Percentiles rank a stretch among this genome's conserved stretches.
phyloP scores from a whole-genome alignment of 2,113 vertebrate species.

The Salvator merianae region DNA sequence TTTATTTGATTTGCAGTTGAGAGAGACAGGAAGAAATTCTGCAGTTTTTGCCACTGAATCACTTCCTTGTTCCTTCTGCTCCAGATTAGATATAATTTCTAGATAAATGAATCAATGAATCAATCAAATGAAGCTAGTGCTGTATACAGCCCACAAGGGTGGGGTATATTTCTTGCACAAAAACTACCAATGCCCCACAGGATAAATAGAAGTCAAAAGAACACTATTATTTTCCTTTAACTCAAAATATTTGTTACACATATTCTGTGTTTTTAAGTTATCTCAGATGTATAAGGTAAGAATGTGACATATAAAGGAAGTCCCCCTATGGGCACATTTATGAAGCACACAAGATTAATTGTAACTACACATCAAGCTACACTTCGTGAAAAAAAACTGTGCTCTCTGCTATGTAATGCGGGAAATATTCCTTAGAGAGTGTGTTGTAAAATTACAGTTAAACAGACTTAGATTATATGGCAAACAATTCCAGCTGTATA shows the following conservation, averaged over 20 bases:
- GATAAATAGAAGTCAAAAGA: constrained; percentile 22
- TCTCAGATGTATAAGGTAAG: fast-evolving
- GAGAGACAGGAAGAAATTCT: not conserved
- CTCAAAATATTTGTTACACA: not conserved
- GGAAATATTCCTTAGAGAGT: not conserved
- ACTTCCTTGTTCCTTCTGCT: not conserved
- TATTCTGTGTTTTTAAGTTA: not conserved
- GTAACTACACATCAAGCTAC: not conserved
- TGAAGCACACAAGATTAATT: not conserved
- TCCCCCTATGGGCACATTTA: too few relatives aligned
- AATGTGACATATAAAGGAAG: not conserved
- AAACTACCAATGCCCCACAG: not conserved
- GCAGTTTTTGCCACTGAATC: fast-evolving
- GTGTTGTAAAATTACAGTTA: not conserved
- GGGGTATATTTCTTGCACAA: constrained; percentile 10
- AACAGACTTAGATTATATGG: not conserved
- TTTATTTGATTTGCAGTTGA: not conserved
- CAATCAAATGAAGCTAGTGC: not conserved
- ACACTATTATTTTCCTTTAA: constrained; percentile 15
- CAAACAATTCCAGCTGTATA: not conserved
- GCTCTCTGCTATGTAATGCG: not conserved
- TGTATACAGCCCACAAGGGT: not conserved
- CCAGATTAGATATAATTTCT: not conserved
- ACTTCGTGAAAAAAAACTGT: not conserved
- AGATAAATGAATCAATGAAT: not conserved